Evolutionary conservation across 2,888 invertebrate genomes (phyloP).

Genomic region (Linnaemya vulpina): DNA sequence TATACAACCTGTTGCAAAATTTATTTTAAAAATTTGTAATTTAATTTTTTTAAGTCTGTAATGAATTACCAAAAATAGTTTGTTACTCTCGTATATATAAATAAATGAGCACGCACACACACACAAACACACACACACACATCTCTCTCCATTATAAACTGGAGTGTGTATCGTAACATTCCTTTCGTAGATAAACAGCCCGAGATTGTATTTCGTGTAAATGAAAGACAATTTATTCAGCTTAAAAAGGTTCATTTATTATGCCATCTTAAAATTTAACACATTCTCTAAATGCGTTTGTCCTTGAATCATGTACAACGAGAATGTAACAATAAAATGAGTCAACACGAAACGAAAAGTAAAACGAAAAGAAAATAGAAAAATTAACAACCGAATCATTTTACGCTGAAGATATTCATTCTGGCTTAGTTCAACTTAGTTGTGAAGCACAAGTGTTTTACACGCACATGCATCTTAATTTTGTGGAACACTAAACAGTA

Average conservation of each 20-base stretch:
- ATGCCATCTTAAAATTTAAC: conserved; percentile 70
- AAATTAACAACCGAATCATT: conserved; percentile 51
- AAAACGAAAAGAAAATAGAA: conserved; percentile 18
- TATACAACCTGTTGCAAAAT: too few species aligned
- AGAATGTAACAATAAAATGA: conserved; percentile 4
- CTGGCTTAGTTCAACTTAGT: neutral
- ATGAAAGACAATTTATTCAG: conserved; percentile 69
- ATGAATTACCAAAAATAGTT: neutral
- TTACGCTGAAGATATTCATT: neutral
- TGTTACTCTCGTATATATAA: neutral
- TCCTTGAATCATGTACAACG: conserved; percentile 42
- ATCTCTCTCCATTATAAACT: neutral
- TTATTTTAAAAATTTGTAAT: too few species aligned
- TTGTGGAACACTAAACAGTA: neutral
- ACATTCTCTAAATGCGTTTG: conserved; percentile 62
- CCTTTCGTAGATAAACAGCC: conserved; percentile 30
- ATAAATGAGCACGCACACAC: too few species aligned
- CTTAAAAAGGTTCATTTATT: conserved; percentile 72
- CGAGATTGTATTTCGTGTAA: conserved; percentile 55
- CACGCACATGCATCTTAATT: neutral
- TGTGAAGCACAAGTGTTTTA: conserved; percentile 12
- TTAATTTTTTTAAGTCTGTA: too few species aligned
- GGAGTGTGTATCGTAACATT: neutral
- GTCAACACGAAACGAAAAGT: conserved; percentile 14
- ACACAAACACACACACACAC: too few species aligned